phyloP scores from a whole-genome alignment of 2,113 vertebrate species.

The Sminthopsis crassicaudata region DNA sequence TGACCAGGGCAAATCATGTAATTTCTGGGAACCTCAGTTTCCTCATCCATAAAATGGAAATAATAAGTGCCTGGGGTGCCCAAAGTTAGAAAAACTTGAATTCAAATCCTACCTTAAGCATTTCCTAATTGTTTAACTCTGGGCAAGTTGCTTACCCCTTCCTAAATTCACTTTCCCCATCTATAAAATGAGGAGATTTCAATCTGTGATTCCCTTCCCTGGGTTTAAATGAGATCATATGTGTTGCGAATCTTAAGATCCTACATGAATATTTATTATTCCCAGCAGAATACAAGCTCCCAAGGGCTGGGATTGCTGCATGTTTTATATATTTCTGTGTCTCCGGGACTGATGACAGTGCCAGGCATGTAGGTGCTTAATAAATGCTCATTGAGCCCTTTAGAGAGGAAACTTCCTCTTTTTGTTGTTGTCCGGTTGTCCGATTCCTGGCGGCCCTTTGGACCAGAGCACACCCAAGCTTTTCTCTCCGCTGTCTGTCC shows the following conservation, averaged over 20 bases:
- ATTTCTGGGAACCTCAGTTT: neutral
- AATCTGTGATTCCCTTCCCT: neutral
- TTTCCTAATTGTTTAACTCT: neutral
- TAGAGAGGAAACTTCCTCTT: neutral
- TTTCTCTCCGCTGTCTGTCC: neutral
- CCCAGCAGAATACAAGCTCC: no score
- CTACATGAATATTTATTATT: neutral
- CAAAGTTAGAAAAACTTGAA: neutral
- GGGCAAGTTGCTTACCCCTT: neutral
- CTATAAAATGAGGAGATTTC: neutral
- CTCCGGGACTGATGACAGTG: neutral
- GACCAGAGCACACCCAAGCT: neutral
- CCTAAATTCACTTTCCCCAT: neutral
- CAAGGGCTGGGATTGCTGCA: neutral
- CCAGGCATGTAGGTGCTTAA: no score
- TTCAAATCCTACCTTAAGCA: neutral
- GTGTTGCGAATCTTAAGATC: neutral
- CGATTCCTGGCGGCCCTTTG: neutral
- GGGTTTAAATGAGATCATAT: neutral
- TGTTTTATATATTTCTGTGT: no score
- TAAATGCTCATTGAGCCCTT: neutral
- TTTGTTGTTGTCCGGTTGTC: neutral
- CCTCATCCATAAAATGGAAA: neutral
- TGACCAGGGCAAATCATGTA: neutral
- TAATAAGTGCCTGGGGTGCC: neutral